Evolutionary conservation across 2,113 vertebrate genomes (phyloP).

Genomic region (Colius striatus): DNA sequence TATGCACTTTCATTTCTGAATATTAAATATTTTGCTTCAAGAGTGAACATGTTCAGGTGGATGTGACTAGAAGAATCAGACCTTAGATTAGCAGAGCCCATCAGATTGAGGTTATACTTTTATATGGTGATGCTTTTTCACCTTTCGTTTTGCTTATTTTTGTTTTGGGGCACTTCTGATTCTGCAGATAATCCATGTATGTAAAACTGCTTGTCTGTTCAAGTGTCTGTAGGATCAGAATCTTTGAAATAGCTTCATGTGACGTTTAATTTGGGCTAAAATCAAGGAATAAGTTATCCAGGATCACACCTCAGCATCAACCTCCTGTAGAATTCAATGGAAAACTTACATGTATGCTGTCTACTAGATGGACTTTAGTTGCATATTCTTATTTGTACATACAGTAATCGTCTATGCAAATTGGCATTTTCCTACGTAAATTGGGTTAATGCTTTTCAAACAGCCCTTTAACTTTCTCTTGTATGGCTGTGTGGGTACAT

Average conservation of each 20-base stretch:
- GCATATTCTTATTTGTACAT: constrained; percentile 19
- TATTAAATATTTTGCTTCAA: not conserved
- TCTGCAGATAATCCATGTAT: not conserved
- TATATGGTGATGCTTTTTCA: not conserved
- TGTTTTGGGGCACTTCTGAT: not conserved
- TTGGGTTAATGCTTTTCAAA: constrained; percentile 35
- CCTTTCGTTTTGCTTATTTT: not conserved
- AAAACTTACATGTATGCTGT: not conserved
- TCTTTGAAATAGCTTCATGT: not conserved
- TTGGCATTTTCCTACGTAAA: not conserved
- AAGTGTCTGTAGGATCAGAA: not conserved
- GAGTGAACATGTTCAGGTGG: not conserved
- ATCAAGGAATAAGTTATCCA: not conserved
- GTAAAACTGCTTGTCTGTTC: not conserved
- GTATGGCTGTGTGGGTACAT: not conserved
- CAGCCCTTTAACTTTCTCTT: not conserved
- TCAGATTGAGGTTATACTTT: not conserved
- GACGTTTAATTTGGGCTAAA: not conserved
- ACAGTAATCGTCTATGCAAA: constrained; percentile 46
- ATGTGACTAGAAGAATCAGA: not conserved
- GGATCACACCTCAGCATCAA: not conserved
- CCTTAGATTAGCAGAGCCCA: not conserved
- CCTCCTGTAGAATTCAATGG: not conserved
- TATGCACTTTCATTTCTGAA: not conserved
- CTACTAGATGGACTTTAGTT: constrained; percentile 26